A percentile compares a stretch with the other conserved stretches of the same genome.
Evolutionary conservation across 2,113 vertebrate species (phyloP).

Genomic region (Lepisosteus oculatus): DNA sequence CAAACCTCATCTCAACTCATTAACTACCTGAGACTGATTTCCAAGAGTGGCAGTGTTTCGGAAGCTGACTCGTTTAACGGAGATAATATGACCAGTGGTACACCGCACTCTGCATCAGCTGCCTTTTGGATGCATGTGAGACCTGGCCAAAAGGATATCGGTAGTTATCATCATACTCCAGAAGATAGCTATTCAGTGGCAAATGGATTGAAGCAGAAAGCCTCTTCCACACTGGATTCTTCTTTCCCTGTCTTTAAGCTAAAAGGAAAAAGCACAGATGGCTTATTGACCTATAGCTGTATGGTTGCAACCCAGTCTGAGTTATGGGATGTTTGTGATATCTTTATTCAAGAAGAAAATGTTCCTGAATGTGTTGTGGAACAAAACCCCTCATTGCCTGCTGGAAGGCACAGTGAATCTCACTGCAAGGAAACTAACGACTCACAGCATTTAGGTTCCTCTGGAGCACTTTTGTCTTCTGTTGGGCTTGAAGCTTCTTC

Average conservation of each 20-base stretch:
- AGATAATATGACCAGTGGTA: neutral
- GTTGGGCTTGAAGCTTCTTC: neutral
- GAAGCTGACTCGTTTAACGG: constrained; percentile 24
- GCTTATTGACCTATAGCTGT: constrained; percentile 47
- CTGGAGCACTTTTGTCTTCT: neutral
- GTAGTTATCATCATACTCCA: constrained; percentile 6
- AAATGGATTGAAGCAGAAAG: constrained; percentile 8
- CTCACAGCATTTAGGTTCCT: neutral
- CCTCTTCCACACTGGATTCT: constrained; percentile 19
- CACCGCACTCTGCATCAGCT: neutral
- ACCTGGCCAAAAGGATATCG: neutral
- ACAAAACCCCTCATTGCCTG: neutral
- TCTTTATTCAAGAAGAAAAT: constrained; percentile 30
- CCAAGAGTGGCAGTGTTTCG: constrained; percentile 16
- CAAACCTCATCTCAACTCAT: constrained; percentile 60
- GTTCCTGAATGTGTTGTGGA: neutral
- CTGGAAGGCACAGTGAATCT: neutral
- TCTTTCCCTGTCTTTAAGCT: constrained; percentile 46
- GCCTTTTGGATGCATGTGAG: neutral
- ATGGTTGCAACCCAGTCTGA: constrained; percentile 57
- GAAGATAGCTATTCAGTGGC: neutral
- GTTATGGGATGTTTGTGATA: constrained; percentile 61
- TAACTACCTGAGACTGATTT: constrained; percentile 45
- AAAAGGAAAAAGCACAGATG: constrained; percentile 33
- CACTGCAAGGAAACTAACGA: neutral